These are phyloP conservation scores for Myrmecophaga tridactyla DNA, from an alignment of 2,113 vertebrate genomes.

Conservation along the genomic window DNA sequence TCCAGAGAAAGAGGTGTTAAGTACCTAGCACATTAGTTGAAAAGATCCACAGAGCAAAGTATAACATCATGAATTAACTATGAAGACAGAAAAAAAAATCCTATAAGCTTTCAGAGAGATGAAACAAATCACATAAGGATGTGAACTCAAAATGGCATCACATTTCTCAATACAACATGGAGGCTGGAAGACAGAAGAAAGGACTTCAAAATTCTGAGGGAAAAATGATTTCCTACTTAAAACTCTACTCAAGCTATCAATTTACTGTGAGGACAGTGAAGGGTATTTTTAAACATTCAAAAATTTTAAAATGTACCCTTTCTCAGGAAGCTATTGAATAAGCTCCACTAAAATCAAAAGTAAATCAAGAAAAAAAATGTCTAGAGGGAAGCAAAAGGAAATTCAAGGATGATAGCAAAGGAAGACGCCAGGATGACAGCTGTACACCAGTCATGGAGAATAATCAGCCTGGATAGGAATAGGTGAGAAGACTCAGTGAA, in stretches of 20 bases:
- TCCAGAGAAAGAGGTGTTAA: slow-evolving; percentile 13
- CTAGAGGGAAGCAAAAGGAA: background rate
- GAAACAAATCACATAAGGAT: slow-evolving; percentile 29
- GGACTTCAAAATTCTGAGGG: slow-evolving; percentile 32
- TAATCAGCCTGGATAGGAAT: background rate
- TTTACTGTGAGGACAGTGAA: slow-evolving; percentile 21
- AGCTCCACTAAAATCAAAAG: slow-evolving; percentile 28
- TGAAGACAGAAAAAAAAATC: slow-evolving; percentile 3
- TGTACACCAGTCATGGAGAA: background rate
- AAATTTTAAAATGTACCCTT: background rate
- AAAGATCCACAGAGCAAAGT: slow-evolving; percentile 14
- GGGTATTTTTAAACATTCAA: slow-evolving; percentile 38
- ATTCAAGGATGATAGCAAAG: background rate
- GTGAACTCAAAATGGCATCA: background rate
- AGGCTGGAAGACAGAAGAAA: background rate
- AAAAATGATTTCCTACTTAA: slow-evolving; percentile 27
- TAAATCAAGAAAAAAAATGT: slow-evolving; percentile 7
- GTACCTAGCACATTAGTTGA: background rate
- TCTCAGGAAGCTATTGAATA: slow-evolving; percentile 34
- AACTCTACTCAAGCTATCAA: slow-evolving; percentile 35
- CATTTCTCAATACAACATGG: background rate
- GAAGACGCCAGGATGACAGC: background rate
- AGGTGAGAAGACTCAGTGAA: background rate
- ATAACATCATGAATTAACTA: background rate
- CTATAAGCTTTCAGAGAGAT: background rate